Percentiles rank a stretch among this genome's conserved stretches.
Evolutionary conservation across 2,888 invertebrate genomes (phyloP).

Genomic region (Dyspetes luteomarginatus): DNA sequence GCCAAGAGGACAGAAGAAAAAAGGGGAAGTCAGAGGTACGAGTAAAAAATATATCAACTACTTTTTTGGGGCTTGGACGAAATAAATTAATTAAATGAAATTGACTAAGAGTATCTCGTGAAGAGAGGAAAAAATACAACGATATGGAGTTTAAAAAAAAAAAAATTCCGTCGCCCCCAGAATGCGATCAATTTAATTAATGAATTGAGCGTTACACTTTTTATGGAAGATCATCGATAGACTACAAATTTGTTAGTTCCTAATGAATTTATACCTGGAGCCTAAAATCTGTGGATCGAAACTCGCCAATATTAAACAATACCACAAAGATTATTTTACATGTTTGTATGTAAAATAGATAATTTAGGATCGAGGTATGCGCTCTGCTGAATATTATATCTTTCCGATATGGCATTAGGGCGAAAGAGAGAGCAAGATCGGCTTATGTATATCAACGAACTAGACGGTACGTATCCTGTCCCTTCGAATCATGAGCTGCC

Average conservation of each 20-base stretch:
- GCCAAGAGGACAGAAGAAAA: constrained; percentile 34
- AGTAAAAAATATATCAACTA: too few species aligned
- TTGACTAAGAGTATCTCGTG: too few species aligned
- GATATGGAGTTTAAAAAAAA: too few species aligned
- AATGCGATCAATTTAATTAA: too few species aligned
- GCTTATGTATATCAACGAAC: constrained; percentile 70
- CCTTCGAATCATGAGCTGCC: constrained; percentile 75
- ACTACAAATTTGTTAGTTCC: too few species aligned
- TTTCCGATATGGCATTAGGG: constrained; percentile 47
- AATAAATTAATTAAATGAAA: too few species aligned
- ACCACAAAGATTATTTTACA: constrained; percentile 40
- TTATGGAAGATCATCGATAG: too few species aligned
- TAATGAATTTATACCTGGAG: neutral
- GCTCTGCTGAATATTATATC: constrained; percentile 42
- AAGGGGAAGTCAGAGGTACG: constrained; percentile 11
- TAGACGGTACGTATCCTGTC: constrained; percentile 74
- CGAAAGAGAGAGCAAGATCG: constrained; percentile 58
- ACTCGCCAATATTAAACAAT: constrained; percentile 38
- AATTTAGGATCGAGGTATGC: constrained; percentile 35
- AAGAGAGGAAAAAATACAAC: too few species aligned
- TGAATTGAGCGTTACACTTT: too few species aligned
- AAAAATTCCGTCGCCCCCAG: too few species aligned
- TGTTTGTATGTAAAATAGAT: constrained; percentile 59
- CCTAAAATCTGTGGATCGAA: neutral
- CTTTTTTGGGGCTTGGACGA: too few species aligned